Conservation (phyloP, 2,888 invertebrate genomes). For the Diarsia dahlii region DNA sequence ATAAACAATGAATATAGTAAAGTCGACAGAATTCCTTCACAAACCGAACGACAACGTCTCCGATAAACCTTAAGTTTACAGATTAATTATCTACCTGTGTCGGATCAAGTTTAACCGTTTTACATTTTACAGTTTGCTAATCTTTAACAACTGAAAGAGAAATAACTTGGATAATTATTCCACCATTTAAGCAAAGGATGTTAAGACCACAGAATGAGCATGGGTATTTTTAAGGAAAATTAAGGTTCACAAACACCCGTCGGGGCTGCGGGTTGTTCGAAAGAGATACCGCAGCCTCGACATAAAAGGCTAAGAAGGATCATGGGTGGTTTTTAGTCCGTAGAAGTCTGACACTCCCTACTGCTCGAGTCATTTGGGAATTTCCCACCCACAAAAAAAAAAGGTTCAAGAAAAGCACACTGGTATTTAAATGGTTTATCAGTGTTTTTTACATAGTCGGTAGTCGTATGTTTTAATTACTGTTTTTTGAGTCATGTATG, state of each 20-base stretch:
- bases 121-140: constrained; percentile 19
- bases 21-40: constrained; percentile 18
- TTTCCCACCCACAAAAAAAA: too few relatives aligned
- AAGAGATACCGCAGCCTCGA: too few relatives aligned
- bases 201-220: not conserved
- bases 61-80: constrained; percentile 44
- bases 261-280: too few relatives aligned
- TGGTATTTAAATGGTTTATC: too few relatives aligned
- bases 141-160: constrained; percentile 17
- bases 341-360: too few relatives aligned
- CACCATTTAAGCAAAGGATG: not conserved
- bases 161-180: constrained; percentile 15
- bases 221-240: not conserved
- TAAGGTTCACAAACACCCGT: too few relatives aligned
- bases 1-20: constrained; percentile 29
- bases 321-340: too few relatives aligned
- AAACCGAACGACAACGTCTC: constrained; percentile 15
- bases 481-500: too few relatives aligned
- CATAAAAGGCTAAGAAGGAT: too few relatives aligned
- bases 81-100: constrained; percentile 49
- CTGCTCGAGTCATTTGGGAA: too few relatives aligned
- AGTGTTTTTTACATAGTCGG: too few relatives aligned
- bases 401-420: not conserved
- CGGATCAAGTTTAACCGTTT: constrained; percentile 35
- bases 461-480: too few relatives aligned